Percentiles rank a stretch among this genome's conserved stretches.
Conservation (phyloP, 53 echinoderm and acorn worm genomes). For the Stichopus horrens region DNA sequence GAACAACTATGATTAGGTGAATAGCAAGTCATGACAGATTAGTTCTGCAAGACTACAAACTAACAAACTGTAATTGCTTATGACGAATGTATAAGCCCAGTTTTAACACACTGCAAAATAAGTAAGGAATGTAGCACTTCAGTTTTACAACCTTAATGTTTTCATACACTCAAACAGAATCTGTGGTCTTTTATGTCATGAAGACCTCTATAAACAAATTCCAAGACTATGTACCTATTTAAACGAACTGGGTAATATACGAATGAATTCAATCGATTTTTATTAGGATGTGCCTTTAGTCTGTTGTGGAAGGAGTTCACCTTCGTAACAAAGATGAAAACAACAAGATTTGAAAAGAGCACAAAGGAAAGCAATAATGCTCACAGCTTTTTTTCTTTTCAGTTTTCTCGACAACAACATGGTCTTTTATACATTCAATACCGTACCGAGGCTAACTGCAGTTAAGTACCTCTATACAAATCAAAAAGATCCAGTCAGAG, state of each 20-base stretch:
- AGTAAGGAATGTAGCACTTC: slow-evolving; percentile 28
- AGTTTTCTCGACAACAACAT: not conserved
- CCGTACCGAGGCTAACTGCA: not conserved
- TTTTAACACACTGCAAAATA: slow-evolving; percentile 18
- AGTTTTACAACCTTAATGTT: not conserved
- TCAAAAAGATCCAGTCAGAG: not conserved
- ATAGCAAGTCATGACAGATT: slow-evolving; percentile 21
- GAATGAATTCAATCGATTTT: slow-evolving; percentile 35
- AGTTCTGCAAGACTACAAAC: slow-evolving; percentile 30
- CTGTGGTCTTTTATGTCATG: not conserved
- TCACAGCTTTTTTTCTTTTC: not conserved
- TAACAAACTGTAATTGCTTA: slow-evolving; percentile 8
- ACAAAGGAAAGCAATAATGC: not conserved
- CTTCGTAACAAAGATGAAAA: no score
- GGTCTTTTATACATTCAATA: not conserved
- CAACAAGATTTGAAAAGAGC: no score
- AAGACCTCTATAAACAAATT: slow-evolving; percentile 31
- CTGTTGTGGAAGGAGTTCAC: not conserved
- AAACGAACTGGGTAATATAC: not conserved
- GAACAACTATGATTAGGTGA: not conserved
- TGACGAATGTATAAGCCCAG: slow-evolving; percentile 11
- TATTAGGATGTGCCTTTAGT: not conserved
- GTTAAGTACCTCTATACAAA: not conserved
- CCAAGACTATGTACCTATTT: not conserved
- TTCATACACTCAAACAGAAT: not conserved